phyloP scores from a whole-genome alignment of 2,888 invertebrate genomes.

The Callimorpha dominula region DNA sequence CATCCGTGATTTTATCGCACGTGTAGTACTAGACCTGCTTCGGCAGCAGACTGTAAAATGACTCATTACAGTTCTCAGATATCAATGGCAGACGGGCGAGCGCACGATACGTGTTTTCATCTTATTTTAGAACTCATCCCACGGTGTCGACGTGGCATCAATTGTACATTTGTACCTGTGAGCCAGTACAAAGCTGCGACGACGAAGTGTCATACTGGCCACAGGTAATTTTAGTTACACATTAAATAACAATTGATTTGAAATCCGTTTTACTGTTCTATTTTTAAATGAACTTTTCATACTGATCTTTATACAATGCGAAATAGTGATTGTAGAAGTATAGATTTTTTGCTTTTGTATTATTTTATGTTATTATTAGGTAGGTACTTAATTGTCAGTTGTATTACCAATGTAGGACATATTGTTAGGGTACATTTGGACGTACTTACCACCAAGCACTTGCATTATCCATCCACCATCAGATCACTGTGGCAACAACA shows the following conservation, averaged over 20 bases:
- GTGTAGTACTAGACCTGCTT: constrained; percentile 35
- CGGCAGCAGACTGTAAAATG: constrained; percentile 57
- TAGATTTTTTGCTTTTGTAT: too few relatives aligned
- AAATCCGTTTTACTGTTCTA: background rate
- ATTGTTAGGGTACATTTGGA: too few relatives aligned
- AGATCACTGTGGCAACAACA: background rate
- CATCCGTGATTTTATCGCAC: constrained; percentile 17
- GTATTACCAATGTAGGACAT: too few relatives aligned
- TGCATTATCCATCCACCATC: too few relatives aligned
- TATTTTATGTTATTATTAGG: too few relatives aligned
- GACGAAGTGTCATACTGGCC: background rate
- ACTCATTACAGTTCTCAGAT: constrained; percentile 60
- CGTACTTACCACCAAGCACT: too few relatives aligned
- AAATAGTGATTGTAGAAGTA: too few relatives aligned
- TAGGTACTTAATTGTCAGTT: too few relatives aligned
- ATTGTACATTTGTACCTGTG: constrained; percentile 35
- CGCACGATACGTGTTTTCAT: constrained; percentile 52
- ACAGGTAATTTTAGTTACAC: constrained; percentile 20
- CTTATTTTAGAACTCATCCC: constrained; percentile 64
- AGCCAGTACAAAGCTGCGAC: constrained; percentile 25
- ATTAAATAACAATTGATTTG: constrained; percentile 8
- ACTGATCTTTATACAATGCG: too few relatives aligned
- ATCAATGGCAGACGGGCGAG: constrained; percentile 63
- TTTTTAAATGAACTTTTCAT: background rate
- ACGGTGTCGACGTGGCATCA: constrained; percentile 53